Base-by-base conservation (phyloP, 2,113 vertebrate species). In the Hippolais icterina region DNA sequence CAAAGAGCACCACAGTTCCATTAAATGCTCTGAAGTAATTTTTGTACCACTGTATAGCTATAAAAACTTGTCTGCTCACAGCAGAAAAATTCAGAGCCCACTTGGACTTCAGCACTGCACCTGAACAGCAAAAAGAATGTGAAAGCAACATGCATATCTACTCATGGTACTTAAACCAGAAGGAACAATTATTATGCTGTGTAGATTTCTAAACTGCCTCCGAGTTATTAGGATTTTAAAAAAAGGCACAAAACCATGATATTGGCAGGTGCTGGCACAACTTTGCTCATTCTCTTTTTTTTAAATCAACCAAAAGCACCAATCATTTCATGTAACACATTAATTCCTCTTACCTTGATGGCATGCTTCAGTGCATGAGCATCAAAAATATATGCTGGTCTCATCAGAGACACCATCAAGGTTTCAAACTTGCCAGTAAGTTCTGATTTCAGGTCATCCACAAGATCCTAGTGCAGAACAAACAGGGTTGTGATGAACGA, bases 391-490 rank as follows among this genome's bases (percentile, higher is more conserved):
- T 42, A 11, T 0, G 98, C 44, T 2, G 98, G 98, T 28, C 98
- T 98, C 99, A 99, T 99, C 97, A 99, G 87, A 59, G 98, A 98
- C 65, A 99, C 98, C 14, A 99, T 98, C 74, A 99, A 86, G 2
- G 94, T 98, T 96, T 99, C 99, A 56, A 99, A 98, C 83, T 99
- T 98, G 27, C 99, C 99, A 0, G 99, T 98, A 7, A 99, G 98
- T 92, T 99, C 99, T 2, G 99, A 99, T 74, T 99, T 99, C 94
- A 99, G 95, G 12, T 99, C 98, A 77, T 98, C 98, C 56, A 99
- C 94, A 7, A 99, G 97, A 95, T 99, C 99, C 99, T 99, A 97
- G 15, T 2, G 19, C 50, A 92, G 66, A 94, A 64, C 44, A 95
- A 72, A 94, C 13, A 89, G 46, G 5, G 33, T 29, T 56, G 27